Evolutionary conservation across 2,888 invertebrate species (phyloP), one percentile per base, ranked within the genome.

Genomic region (Bombyx huttoni): DNA sequence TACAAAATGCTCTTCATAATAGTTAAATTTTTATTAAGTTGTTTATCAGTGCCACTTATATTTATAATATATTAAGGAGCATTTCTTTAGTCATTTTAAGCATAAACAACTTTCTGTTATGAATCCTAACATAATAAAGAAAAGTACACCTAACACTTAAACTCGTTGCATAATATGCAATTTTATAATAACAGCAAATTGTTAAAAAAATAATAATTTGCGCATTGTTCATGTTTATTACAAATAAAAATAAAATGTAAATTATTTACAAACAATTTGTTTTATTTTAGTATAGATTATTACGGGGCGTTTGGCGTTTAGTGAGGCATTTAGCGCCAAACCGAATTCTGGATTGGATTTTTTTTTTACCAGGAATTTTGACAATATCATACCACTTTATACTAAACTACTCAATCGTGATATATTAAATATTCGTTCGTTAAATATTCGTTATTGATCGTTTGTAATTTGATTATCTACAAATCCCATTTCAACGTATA

Each of bases 201-300:
- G 68, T 71, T 65, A 60, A 63, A 73, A 35, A 40, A 40, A 40
- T 72, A 74, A 74, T 81, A 75, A 82, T 85, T 83, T 85, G 80
- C 85, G 80, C 84, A 84, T 79, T 80, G 83, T 85, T 84, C 78
- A 83, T 78, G 82, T 85, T 87, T 84, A 85, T 77, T 78, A 76
- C 65, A 73, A 83, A 81, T 83, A 83, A 85, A 80, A 60, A 81
- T 72, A 81, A 71, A 67, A 73, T 77, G 73, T 71, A 74, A 77
- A 75, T 65, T 59, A 56, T 52, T 40, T 40, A 40, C 40, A 34
- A 13, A 51, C 12, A 34, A 47, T 34, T 34, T 47, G 46, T 47
- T 47, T 47, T 51, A 51, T 51, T 24, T 24, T 24, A 24, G 24
- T 24, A 24, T 24, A 24, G 24, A 24, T 24, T 24, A 24, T 24